Evolutionary conservation across 2,797 vertebrate genomes (phyloP).

Genomic region (Sebastes diaconus): DNA sequence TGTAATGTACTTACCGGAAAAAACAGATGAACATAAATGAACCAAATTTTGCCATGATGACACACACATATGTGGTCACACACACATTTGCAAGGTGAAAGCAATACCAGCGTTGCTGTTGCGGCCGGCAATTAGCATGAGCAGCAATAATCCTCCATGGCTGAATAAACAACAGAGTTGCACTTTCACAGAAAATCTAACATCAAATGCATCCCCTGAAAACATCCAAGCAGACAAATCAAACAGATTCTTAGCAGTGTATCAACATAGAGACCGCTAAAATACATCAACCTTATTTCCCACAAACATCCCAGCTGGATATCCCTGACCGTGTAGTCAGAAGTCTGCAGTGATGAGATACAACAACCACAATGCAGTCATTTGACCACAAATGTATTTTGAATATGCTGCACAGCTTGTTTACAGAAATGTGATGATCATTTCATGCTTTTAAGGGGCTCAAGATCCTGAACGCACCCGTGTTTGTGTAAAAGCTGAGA

Average conservation of each 20-base stretch:
- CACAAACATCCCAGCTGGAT: slow-evolving; percentile 10
- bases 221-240: slow-evolving; percentile 4
- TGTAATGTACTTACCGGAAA: no score
- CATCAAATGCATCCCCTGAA: slow-evolving; percentile 11
- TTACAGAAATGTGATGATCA: slow-evolving; percentile 5
- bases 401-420: slow-evolving; percentile 9
- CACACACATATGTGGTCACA: no score
- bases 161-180: slow-evolving; percentile 11
- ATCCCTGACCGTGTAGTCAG: neutral
- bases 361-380: neutral
- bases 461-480: neutral
- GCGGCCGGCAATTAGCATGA: neutral
- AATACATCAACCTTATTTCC: slow-evolving; percentile 10
- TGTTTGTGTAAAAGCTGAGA: neutral
- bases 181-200: neutral
- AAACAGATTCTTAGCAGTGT: neutral
- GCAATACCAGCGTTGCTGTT: no score
- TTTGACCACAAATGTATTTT: neutral
- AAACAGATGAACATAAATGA: no score
- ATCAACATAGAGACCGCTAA: neutral
- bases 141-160: neutral
- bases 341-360: slow-evolving; percentile 21
- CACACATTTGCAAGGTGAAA: no score
- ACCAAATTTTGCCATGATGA: no score
- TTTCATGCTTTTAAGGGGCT: slow-evolving; percentile 12